phyloP scores from a whole-genome alignment of 2,888 invertebrate genomes.

The Phortica okadai region DNA sequence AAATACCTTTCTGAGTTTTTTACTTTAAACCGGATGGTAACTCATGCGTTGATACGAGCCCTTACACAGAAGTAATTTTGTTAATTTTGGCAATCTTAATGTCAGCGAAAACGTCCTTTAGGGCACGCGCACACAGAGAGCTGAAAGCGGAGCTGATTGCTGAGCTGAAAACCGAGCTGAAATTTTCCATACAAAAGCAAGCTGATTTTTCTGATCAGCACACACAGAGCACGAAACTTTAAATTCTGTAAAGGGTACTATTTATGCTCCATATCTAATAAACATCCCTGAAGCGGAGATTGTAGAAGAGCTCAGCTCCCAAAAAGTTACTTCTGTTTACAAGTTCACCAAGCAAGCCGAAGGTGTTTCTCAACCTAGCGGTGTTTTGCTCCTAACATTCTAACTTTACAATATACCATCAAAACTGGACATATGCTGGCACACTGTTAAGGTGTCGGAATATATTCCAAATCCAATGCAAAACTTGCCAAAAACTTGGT shows the following conservation, averaged over 20 bases:
- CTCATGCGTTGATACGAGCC: too few species aligned
- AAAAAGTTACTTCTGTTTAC: slow-evolving; percentile 29
- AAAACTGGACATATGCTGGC: slow-evolving; percentile 35
- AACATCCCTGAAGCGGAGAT: slow-evolving; percentile 39
- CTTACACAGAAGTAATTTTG: too few species aligned
- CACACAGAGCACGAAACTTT: slow-evolving; percentile 38
- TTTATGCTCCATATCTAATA: slow-evolving; percentile 40
- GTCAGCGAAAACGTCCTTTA: too few species aligned
- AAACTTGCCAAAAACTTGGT: slow-evolving; percentile 42
- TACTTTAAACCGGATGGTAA: too few species aligned
- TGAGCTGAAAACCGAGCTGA: too few species aligned
- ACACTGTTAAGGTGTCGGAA: slow-evolving; percentile 36
- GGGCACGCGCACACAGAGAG: too few species aligned
- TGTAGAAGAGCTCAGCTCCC: slow-evolving; percentile 32
- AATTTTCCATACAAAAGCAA: too few species aligned
- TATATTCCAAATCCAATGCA: slow-evolving; percentile 47
- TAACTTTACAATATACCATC: slow-evolving; percentile 31
- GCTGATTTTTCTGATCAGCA: too few species aligned
- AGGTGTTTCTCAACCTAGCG: slow-evolving; percentile 32
- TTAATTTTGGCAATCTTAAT: too few species aligned
- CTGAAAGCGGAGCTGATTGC: too few species aligned
- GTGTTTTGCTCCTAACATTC: slow-evolving; percentile 34
- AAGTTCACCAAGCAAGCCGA: slow-evolving; percentile 29
- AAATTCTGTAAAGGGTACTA: slow-evolving; percentile 38
- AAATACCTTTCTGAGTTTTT: too few species aligned